These are phyloP conservation scores for Micrasema minimum DNA, from an alignment of 1,140 invertebrate genomes.

Conservation along the genomic window DNA sequence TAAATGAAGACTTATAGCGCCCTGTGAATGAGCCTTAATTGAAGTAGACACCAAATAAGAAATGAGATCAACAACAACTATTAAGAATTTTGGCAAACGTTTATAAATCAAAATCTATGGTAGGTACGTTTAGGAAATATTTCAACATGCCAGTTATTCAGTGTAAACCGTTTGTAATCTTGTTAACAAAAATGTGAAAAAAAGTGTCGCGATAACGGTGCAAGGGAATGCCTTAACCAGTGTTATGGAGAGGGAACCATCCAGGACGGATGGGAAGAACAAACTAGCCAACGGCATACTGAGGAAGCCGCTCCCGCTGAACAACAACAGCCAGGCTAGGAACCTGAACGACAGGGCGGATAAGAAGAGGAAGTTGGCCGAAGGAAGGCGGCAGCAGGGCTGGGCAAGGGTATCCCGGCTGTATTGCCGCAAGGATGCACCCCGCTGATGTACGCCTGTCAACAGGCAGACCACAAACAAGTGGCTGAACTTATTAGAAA, in stretches of 20 bases:
- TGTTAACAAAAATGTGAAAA: conserved; percentile 9
- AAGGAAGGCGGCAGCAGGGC: conserved; percentile 56
- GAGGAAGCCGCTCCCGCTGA: conserved; percentile 41
- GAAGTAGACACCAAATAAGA: no score
- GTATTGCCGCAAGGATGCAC: conserved; percentile 71
- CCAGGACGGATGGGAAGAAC: conserved; percentile 22
- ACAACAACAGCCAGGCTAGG: conserved; percentile 48
- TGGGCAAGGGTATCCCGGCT: conserved; percentile 70
- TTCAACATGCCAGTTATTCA: neutral
- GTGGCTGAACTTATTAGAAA: conserved; percentile 63
- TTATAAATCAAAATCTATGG: neutral
- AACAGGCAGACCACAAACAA: conserved; percentile 72
- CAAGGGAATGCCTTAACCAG: conserved; percentile 17
- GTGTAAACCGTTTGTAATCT: neutral
- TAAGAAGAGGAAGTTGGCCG: conserved; percentile 61
- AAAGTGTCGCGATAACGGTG: neutral
- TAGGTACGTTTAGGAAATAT: no score
- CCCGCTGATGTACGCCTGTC: conserved; percentile 89
- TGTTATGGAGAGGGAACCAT: conserved; percentile 48
- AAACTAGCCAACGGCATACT: conserved; percentile 50
- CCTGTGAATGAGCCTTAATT: no score
- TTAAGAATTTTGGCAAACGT: no score
- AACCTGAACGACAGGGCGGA: conserved; percentile 50
- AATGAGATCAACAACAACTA: no score
- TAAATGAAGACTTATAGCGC: no score